Conservation (phyloP, 64 coral and sea anemone species). For the Montipora efflorescens region DNA sequence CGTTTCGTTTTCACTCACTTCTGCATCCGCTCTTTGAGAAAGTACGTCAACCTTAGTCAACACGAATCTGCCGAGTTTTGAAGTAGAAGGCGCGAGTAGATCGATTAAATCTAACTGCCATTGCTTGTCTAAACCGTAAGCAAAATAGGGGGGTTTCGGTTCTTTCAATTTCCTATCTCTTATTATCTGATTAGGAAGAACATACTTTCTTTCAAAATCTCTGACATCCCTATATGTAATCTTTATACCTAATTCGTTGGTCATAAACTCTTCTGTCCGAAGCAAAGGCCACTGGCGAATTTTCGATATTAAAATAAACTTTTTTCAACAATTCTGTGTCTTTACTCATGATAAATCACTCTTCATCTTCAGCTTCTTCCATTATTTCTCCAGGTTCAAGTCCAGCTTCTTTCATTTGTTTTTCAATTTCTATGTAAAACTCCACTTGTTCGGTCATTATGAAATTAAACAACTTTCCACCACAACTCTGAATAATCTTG, state of each 20-base stretch:
- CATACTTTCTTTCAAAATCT: background rate
- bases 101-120: background rate
- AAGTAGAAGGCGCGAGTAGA: background rate
- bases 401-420: too few species aligned
- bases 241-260: background rate
- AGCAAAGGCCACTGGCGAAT: background rate
- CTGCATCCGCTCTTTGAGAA: background rate
- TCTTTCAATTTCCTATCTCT: background rate
- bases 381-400: too few species aligned
- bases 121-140: background rate
- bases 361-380: too few species aligned
- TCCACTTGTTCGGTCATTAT: too few species aligned
- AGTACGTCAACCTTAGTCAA: background rate
- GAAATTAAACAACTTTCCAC: too few species aligned
- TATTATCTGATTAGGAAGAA: background rate
- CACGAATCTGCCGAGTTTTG: background rate
- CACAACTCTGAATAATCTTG: too few species aligned
- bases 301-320: too few species aligned
- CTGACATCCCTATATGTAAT: background rate
- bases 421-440: too few species aligned
- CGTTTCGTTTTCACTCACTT: background rate
- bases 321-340: too few species aligned
- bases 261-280: background rate
- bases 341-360: too few species aligned
- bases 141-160: background rate